Evolutionary conservation across 2,888 invertebrate genomes (phyloP).

Genomic region (Hymenopus coronatus): DNA sequence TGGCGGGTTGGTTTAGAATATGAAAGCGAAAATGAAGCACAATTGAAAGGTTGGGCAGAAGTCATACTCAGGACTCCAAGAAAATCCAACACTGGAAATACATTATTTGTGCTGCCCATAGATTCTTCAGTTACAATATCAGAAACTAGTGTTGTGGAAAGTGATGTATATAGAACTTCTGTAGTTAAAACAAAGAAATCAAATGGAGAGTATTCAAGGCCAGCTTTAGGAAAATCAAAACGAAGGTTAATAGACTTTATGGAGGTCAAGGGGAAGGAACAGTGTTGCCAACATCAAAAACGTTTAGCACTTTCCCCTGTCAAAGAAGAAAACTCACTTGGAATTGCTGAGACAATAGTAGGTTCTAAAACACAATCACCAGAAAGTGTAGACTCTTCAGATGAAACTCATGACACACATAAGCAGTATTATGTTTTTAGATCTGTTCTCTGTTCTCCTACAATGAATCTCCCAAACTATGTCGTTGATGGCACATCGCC

Average conservation of each 20-base stretch:
- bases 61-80: background rate
- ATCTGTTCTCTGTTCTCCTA: slow-evolving; percentile 52
- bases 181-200: background rate
- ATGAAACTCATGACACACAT: background rate
- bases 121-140: background rate
- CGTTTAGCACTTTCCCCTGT: slow-evolving; percentile 43
- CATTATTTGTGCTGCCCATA: background rate
- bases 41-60: slow-evolving; percentile 18
- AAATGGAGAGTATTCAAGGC: background rate
- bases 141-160: background rate
- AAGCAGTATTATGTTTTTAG: background rate
- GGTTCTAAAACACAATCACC: slow-evolving; percentile 41
- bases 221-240: background rate
- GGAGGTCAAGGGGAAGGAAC: background rate
- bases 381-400: background rate
- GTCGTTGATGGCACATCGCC: slow-evolving; percentile 75
- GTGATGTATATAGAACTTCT: background rate
- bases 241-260: background rate
- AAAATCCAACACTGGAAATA: background rate
- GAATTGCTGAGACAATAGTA: slow-evolving; percentile 49
- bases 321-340: slow-evolving; percentile 45
- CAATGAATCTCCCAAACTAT: slow-evolving; percentile 72
- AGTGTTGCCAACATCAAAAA: background rate
- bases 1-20: slow-evolving; percentile 51
- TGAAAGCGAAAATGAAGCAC: slow-evolving; percentile 17